A percentile compares a stretch with the other conserved stretches of the same genome.
These are phyloP conservation scores for fruit fly (Drosophila melanogaster) DNA, from an alignment of 1,140 invertebrate genomes.

Conservation along the genomic window DNA sequence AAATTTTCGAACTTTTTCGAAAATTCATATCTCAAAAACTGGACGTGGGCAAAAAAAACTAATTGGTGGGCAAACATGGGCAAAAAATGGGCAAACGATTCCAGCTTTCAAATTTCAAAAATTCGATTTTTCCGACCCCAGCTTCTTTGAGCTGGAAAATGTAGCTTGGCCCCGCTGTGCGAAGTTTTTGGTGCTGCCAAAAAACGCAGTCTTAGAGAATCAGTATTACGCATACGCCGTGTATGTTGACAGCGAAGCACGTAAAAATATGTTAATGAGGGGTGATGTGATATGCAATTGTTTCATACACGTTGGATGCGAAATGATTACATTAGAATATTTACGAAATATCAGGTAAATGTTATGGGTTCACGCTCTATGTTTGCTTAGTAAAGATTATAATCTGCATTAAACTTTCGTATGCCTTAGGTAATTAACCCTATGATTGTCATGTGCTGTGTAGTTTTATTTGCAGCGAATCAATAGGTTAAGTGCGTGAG, in stretches of 20 bases:
- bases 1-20: too few species aligned
- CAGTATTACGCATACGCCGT: constrained; percentile 6
- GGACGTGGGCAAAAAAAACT: too few species aligned
- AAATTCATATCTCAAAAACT: too few species aligned
- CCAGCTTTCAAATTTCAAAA: too few species aligned
- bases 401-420: too few species aligned
- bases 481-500: not conserved
- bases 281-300: too few species aligned
- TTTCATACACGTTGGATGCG: constrained; percentile 14
- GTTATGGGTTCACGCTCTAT: not conserved
- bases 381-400: not conserved
- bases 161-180: constrained; percentile 1
- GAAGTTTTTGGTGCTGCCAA: not conserved
- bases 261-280: not conserved
- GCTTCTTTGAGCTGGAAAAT: too few species aligned
- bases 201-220: constrained; percentile 12
- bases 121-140: too few species aligned
- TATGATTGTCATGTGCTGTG: not conserved
- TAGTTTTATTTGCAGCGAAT: not conserved
- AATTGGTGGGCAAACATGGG: too few species aligned
- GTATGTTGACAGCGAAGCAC: not conserved
- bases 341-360: constrained; percentile 26
- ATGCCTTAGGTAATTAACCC: too few species aligned
- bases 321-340: constrained; percentile 3
- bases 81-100: too few species aligned